Evolutionary conservation across 1,140 invertebrate species (phyloP).

Genomic region (Pseudomyrmex cubaensis): DNA sequence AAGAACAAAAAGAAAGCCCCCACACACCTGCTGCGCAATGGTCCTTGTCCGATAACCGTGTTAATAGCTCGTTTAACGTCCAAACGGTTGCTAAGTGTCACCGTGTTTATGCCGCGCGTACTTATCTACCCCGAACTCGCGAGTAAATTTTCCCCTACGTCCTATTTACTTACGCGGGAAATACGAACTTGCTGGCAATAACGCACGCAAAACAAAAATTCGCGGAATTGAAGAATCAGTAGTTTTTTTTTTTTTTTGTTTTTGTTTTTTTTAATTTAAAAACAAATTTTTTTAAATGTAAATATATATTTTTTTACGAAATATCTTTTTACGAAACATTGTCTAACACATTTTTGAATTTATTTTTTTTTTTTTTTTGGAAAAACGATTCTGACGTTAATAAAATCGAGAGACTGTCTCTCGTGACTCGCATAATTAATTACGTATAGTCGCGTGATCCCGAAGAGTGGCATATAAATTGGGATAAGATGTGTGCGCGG

Average conservation of each 20-base stretch:
- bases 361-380: too few species aligned
- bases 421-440: conserved; percentile 14
- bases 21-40: conserved; percentile 59
- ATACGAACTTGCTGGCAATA: conserved; percentile 5
- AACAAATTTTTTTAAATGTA: too few species aligned
- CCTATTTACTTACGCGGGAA: conserved; percentile 5
- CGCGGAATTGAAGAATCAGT: too few species aligned
- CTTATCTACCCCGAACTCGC: conserved; percentile 34
- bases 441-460: background rate
- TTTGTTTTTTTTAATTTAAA: too few species aligned
- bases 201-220: background rate
- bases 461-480: conserved; percentile 6
- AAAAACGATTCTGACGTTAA: too few species aligned
- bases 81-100: conserved; percentile 67
- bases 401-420: background rate
- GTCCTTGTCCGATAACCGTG: conserved; percentile 69
- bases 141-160: conserved; percentile 31
- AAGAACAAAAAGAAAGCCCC: conserved; percentile 59
- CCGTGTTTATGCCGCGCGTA: conserved; percentile 26
- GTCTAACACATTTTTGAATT: too few species aligned
- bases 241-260: too few species aligned
- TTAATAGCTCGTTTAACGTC: conserved; percentile 71
- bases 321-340: too few species aligned
- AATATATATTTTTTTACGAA: too few species aligned
- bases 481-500: conserved; percentile 47